A percentile compares a stretch with the other conserved stretches of the same genome.
Evolutionary conservation across 2,888 invertebrate genomes (phyloP).

Genomic region (Protophormia terraenovae): DNA sequence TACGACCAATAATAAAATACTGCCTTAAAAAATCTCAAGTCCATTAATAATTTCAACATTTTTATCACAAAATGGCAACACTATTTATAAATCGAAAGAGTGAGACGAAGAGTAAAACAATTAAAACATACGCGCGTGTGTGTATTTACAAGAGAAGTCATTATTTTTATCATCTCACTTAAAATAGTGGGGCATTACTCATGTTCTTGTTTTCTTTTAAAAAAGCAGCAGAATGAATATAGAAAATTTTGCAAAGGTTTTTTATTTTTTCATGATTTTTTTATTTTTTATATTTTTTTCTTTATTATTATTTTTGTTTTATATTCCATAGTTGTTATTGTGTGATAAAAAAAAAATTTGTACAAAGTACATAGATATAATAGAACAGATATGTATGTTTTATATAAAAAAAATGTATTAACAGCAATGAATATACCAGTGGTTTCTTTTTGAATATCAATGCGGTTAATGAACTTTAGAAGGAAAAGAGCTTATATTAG

Average conservation of each 20-base stretch:
- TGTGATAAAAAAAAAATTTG: neutral
- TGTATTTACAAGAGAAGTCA: neutral
- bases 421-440: conserved; percentile 28
- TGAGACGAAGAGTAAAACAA: neutral
- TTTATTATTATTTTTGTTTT: neutral
- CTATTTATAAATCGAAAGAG: neutral
- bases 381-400: conserved; percentile 31
- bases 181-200: conserved; percentile 42
- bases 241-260: conserved; percentile 39
- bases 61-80: neutral
- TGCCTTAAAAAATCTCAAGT: too few species aligned
- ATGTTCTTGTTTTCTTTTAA: conserved; percentile 34
- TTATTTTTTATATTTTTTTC: neutral
- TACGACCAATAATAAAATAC: too few species aligned
- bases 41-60: neutral
- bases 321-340: neutral
- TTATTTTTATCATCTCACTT: conserved; percentile 12
- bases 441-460: conserved; percentile 36
- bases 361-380: conserved; percentile 18
- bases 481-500: neutral
- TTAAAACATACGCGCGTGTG: neutral
- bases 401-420: conserved; percentile 22
- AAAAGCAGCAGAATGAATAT: neutral
- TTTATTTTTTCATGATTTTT: neutral
- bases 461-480: conserved; percentile 48